Evolutionary conservation across 2,888 invertebrate species (phyloP).

Genomic region (Eupithecia subfuscata): DNA sequence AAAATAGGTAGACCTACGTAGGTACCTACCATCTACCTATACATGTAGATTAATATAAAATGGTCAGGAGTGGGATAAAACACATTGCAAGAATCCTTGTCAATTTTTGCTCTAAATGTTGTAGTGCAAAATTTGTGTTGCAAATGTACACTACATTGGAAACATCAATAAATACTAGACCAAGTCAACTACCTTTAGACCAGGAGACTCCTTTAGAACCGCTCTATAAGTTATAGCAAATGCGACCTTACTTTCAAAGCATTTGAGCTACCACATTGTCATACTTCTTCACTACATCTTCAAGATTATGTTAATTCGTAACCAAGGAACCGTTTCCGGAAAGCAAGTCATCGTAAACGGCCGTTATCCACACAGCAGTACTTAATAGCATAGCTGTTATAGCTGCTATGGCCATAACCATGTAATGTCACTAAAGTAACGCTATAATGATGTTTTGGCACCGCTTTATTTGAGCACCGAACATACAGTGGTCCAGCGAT

Average conservation of each 20-base stretch:
- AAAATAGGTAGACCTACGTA: too few species aligned
- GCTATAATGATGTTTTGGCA: slow-evolving; percentile 66
- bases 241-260: background rate
- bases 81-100: background rate
- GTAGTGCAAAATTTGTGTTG: background rate
- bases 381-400: slow-evolving; percentile 50
- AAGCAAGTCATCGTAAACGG: slow-evolving; percentile 19
- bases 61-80: background rate
- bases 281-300: too few species aligned
- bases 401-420: slow-evolving; percentile 18
- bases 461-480: slow-evolving; percentile 53
- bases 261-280: too few species aligned
- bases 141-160: background rate
- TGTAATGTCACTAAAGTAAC: slow-evolving; percentile 10
- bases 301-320: too few species aligned
- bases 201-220: background rate
- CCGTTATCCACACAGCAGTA: slow-evolving; percentile 14
- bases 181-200: too few species aligned
- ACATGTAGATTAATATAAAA: too few species aligned
- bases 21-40: too few species aligned
- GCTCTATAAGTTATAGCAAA: background rate
- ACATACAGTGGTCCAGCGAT: slow-evolving; percentile 45
- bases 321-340: slow-evolving; percentile 3
- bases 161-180: too few species aligned
- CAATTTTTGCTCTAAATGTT: background rate